Evolutionary conservation across 2,888 invertebrate species (phyloP), one percentile per base, ranked within the genome.

Genomic region (Caenorhabditis macrosperma): DNA sequence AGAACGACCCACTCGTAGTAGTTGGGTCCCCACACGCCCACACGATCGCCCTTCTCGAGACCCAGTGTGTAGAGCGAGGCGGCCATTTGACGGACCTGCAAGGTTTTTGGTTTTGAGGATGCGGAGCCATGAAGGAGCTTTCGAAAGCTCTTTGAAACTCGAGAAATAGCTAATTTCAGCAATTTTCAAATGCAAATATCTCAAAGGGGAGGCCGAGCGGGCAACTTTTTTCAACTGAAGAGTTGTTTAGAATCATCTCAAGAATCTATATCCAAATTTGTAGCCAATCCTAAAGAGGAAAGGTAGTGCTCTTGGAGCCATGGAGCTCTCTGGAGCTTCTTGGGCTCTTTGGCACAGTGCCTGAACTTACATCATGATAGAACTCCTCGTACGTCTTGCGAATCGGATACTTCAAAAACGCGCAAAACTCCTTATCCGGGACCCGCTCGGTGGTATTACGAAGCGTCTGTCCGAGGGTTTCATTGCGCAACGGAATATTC

Each of bases 21-120:
- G 91, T 95, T 96, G 0, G 95, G 94, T 0, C 94, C 93, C 94
- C 94, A 95, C n/a, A 96, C 92, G 0, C 94, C 95, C 1, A 96
- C 89, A 9, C 94, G 91, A 88, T 96, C 95, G 0, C 95, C 95
- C 28, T 91, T 92, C 71, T 93, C 90, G 20, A 95, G 88, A 0
- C 95, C 95, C 17, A 95, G 86, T 26, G 80, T 71, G 75, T 52
- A 71, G 33, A 80, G 75, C 2, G 72, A 71, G n/a, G 80, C 80
- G 7, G 80, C 80, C 69, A 76, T 69, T 69, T 74, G 74, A 15
- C 80, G 80, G 22, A 64, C 72, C 78, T 78, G 63, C 15, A 71
- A 64, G n/a, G n/a, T n/a, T n/a, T n/a, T n/a, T n/a, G n/a, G n/a
- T n/a, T n/a, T n/a, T n/a, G n/a, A n/a, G n/a, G n/a, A n/a, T n/a